Conservation (phyloP, 2,888 invertebrate species). For the Polymixis flavicincta region DNA sequence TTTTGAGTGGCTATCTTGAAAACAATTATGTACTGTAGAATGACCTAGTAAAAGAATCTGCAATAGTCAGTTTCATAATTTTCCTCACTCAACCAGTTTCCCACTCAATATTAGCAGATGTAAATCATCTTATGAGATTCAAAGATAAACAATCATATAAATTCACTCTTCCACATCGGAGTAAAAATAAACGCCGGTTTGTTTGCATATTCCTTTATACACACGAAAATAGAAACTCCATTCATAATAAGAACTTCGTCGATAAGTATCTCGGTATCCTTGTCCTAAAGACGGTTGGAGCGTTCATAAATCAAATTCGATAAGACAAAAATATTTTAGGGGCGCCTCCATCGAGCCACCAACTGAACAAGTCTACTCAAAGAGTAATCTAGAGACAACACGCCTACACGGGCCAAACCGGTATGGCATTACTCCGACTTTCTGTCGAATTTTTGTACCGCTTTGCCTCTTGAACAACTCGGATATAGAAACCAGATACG, state of each 20-base stretch:
- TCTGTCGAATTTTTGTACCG: constrained; percentile 79
- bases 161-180: constrained; percentile 30
- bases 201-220: constrained; percentile 55
- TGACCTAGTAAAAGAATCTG: background rate
- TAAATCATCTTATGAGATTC: constrained; percentile 44
- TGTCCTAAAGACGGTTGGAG: constrained; percentile 53
- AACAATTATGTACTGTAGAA: background rate
- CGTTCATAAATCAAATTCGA: constrained; percentile 68
- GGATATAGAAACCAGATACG: constrained; percentile 83
- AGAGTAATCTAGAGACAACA: constrained; percentile 63
- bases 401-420: constrained; percentile 73
- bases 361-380: constrained; percentile 55
- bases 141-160: constrained; percentile 47
- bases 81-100: constrained; percentile 13
- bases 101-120: constrained; percentile 49
- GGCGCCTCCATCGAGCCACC: constrained; percentile 39
- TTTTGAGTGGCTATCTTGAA: background rate
- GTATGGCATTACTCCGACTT: constrained; percentile 69
- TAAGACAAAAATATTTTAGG: constrained; percentile 67
- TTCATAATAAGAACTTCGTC: constrained; percentile 53
- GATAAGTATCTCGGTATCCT: constrained; percentile 62
- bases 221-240: constrained; percentile 50
- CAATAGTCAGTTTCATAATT: background rate
- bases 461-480: constrained; percentile 73
- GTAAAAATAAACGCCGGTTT: constrained; percentile 48